Evolutionary conservation across 2,888 invertebrate species (phyloP).

Genomic region (Thecocarcelia acutangulata): DNA sequence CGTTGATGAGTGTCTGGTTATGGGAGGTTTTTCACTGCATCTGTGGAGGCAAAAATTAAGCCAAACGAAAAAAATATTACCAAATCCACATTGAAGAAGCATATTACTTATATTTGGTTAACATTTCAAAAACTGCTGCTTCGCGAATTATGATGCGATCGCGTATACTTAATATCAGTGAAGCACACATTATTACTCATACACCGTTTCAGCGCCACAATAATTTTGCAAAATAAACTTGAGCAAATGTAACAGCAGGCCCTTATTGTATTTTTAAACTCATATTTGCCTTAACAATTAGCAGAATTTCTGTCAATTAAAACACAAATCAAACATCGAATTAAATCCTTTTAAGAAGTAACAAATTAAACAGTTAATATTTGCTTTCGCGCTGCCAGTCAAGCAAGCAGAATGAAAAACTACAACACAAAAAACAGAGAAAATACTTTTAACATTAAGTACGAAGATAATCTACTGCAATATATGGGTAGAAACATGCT

Average conservation of each 20-base stretch:
- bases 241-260: background rate
- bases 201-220: no score
- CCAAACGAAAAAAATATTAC: no score
- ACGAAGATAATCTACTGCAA: constrained; percentile 20
- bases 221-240: background rate
- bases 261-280: background rate
- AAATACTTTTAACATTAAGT: background rate
- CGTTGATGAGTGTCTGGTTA: no score
- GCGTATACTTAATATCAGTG: no score
- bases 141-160: no score
- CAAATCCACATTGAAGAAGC: no score
- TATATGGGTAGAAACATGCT: background rate
- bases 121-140: no score
- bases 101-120: no score
- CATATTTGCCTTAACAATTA: constrained; percentile 3
- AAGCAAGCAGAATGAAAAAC: background rate
- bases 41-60: no score
- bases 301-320: background rate
- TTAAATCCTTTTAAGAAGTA: constrained; percentile 32
- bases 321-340: constrained; percentile 5
- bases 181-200: no score
- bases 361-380: constrained; percentile 35
- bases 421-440: background rate
- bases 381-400: background rate
- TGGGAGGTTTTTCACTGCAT: no score